Evolutionary conservation across 1,140 invertebrate genomes (phyloP).

Genomic region (Aphis craccivora): DNA sequence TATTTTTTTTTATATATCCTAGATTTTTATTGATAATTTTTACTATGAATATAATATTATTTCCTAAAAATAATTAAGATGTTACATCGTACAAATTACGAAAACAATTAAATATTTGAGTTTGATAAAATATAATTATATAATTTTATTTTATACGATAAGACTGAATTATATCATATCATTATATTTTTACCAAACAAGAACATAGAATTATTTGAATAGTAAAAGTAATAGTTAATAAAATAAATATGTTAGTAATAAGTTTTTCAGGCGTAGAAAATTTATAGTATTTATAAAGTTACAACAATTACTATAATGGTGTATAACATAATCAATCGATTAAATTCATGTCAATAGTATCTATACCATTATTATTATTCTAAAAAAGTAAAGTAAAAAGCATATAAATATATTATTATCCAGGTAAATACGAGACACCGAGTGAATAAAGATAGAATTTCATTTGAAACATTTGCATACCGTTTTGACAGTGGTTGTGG

Average conservation of each 20-base stretch:
- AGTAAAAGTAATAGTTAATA: background rate
- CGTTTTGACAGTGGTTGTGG: background rate
- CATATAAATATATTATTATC: background rate
- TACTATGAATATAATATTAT: background rate
- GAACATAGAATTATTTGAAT: background rate
- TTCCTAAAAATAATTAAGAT: background rate
- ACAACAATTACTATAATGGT: background rate
- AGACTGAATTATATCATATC: background rate
- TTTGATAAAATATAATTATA: background rate
- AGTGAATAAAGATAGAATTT: conserved; percentile 12
- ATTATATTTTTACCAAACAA: background rate
- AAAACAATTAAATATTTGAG: background rate
- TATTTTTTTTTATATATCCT: background rate
- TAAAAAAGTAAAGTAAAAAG: background rate
- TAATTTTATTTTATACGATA: background rate
- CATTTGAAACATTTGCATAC: conserved; percentile 7
- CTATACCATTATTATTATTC: background rate
- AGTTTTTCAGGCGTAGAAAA: background rate
- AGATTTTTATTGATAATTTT: background rate
- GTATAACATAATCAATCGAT: background rate
- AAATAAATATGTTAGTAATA: background rate
- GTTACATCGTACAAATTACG: background rate
- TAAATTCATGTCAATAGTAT: background rate
- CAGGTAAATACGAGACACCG: background rate
- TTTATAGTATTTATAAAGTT: background rate